Percentiles rank a stretch among this genome's conserved stretches.
Evolutionary conservation across 64 coral and sea anemone species (phyloP).

Genomic region (Porites australiensis): DNA sequence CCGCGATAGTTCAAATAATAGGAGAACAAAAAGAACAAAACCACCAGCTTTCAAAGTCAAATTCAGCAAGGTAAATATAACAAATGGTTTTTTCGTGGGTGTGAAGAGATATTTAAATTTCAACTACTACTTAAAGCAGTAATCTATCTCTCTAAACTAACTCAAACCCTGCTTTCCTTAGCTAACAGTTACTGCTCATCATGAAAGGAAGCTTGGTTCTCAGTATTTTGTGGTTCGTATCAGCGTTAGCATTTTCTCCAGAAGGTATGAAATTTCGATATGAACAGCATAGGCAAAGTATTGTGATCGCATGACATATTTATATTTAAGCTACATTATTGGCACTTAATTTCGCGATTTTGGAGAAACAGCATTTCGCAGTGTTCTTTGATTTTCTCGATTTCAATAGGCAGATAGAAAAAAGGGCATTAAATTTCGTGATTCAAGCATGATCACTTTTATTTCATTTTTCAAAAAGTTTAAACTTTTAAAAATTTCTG

Average conservation of each 20-base stretch:
- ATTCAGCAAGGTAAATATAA: not conserved
- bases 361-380: no score
- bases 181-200: not conserved
- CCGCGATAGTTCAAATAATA: no score
- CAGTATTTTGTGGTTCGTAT: conserved; percentile 19
- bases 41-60: not conserved
- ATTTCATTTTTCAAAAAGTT: no score
- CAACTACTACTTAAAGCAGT: not conserved
- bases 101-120: not conserved
- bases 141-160: not conserved
- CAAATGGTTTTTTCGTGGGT: not conserved
- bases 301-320: no score
- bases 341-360: no score
- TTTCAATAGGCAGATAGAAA: no score
- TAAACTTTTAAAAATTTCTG: no score
- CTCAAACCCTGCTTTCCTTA: not conserved
- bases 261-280: not conserved
- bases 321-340: no score
- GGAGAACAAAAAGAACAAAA: not conserved
- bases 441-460: no score
- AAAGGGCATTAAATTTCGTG: no score
- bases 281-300: no score
- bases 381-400: no score
- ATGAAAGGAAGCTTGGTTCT: conserved; percentile 18
- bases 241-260: conserved; percentile 14